Base-by-base conservation (phyloP, 92 coral and sea anemone genomes). In the Heteractis magnifica region DNA sequence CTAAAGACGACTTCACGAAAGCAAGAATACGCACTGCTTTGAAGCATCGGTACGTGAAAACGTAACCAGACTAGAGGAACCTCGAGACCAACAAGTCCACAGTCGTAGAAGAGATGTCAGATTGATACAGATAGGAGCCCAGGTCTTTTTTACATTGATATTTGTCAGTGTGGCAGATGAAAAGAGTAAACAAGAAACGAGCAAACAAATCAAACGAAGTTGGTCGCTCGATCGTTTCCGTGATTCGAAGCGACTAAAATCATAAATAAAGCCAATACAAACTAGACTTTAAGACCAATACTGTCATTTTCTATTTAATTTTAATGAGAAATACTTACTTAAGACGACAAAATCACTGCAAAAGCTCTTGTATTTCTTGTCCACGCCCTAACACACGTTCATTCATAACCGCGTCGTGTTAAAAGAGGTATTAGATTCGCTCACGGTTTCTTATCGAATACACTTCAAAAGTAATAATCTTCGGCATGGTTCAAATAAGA, bases 111-210 rank as follows among this genome's bases (percentile, higher is more conserved):
- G 52, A 18, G 51, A 68, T 81, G 84, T 81, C 84, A 81, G 7
- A 34, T 81, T 52, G 77, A 81, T 81, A 81, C 77, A 81, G 68
- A 81, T 49, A 79, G 75, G 77, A 70, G 51, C 84, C 55, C 20
- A 75, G 52, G 79, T 51, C 62, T 34, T 34, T 34, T 71, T 68
- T 16, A 64, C 44, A 18, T 49, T 49, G 75, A 70, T 81, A 65
- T 80, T 80, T 80, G 74, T 51, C 84, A 13, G 84, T 44, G 50
- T 80, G 84, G 77, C 84, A 81, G 84, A 81, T 71, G 77, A 81
- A 81, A 51, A 68, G 58, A 62, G 84, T 81, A 71, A 81, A 81
- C 84, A 81, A 56, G 73, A 51, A 20, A 34, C 56, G 65, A 68
- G 77, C 84, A 81, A 81, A 81, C 84, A 70, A 68, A 81, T 81